Evolutionary conservation across 2,888 invertebrate species (phyloP), one percentile per base, ranked within the genome.

Genomic region (Zonitis immaculata): DNA sequence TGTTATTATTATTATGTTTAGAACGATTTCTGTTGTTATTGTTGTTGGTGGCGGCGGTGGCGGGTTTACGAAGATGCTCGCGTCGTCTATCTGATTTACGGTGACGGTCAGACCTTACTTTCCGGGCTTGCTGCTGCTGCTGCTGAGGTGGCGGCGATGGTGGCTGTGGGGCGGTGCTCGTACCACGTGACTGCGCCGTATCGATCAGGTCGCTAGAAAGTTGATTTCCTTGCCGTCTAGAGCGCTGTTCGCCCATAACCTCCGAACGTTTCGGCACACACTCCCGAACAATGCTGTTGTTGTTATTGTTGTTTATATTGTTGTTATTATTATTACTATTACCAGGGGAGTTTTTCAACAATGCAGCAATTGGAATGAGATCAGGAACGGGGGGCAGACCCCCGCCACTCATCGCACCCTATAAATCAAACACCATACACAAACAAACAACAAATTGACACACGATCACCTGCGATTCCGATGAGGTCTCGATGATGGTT

Each of bases 41-140:
- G n/a, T n/a, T n/a, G n/a, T n/a, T n/a, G n/a, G n/a, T n/a, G 67
- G 62, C 35, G 63, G 65, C 55, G 67, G 52, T 45, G 48, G 42
- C 66, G 61, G 62, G 57, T 63, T 64, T 68, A 65, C 71, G 70
- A 66, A 68, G 67, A 65, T 67, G 71, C 61, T 70, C 70, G 66
- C 72, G 73, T 70, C 76, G 72, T 71, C 74, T 72, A 66, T 73
- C 72, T 72, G 72, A 75, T 75, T 76, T 76, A 74, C 75, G 77
- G 73, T 77, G 77, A 71, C 76, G 74, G 66, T 73, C 74, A 60
- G 74, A 71, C 65, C 72, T 69, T 61, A 72, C 69, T 72, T 73
- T 74, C 73, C 73, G 73, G 73, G 74, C 66, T 67, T 71, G 67
- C 66, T 68, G 71, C n/a, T n/a, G n/a, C n/a, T n/a, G n/a, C n/a